These are phyloP conservation scores for Halcyon malimbica DNA, from an alignment of 2,113 vertebrate genomes.

Conservation along the genomic window DNA sequence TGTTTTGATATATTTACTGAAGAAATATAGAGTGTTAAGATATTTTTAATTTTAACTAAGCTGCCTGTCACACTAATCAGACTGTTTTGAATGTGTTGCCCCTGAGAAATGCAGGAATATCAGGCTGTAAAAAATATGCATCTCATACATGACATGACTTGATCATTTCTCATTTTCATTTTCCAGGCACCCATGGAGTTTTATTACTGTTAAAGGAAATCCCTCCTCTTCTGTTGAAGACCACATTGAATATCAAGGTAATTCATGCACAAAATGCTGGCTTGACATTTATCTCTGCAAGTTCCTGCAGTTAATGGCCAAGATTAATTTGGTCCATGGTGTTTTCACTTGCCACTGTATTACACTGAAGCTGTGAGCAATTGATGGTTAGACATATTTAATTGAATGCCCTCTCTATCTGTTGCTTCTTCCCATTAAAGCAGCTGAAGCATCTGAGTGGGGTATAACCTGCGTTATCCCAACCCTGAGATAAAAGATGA, in stretches of 20 bases:
- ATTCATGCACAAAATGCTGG: not conserved
- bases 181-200: slow-evolving; percentile 92
- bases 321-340: not conserved
- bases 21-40: not conserved
- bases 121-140: not conserved
- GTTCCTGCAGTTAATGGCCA: not conserved
- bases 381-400: not conserved
- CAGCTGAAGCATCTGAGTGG: not conserved
- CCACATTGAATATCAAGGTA: slow-evolving; percentile 92
- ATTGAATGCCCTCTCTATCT: not conserved
- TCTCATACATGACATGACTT: not conserved
- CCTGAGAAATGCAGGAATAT: not conserved
- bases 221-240: slow-evolving; percentile 86
- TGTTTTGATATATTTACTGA: not conserved
- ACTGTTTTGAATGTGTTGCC: not conserved
- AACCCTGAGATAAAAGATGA: not conserved
- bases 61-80: not conserved
- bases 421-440: not conserved
- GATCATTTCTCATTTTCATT: slow-evolving; percentile 4
- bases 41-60: not conserved
- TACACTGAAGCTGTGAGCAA: not conserved
- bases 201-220: slow-evolving; percentile 89
- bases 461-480: not conserved
- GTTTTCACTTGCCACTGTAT: not conserved
- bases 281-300: not conserved